Percentiles rank a stretch among this genome's conserved stretches.
Conservation (phyloP, 2,888 invertebrate genomes). For the Stramonita haemastoma region DNA sequence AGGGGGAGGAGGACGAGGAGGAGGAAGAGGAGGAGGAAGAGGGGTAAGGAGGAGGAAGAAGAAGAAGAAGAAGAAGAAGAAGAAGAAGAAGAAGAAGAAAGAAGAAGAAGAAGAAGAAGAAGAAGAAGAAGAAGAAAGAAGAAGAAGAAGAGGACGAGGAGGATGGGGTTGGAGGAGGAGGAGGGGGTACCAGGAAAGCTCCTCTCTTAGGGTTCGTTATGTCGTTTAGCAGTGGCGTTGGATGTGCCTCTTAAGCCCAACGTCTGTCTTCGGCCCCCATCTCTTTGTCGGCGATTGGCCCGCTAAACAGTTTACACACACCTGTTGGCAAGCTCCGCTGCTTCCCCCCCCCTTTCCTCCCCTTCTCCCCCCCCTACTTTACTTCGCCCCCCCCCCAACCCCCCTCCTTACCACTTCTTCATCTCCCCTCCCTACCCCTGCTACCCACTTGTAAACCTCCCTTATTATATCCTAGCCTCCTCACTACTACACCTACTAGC, state of each 20-base stretch:
- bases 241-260: not conserved
- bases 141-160: not conserved
- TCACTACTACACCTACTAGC: not conserved
- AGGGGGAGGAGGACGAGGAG: not conserved
- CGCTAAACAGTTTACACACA: conserved; percentile 24
- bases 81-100: too few relatives aligned
- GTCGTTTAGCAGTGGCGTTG: conserved; percentile 16
- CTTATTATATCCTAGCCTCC: not conserved
- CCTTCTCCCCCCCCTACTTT: not conserved
- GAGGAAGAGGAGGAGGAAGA: not conserved
- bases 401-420: too few relatives aligned
- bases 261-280: conserved; percentile 13
- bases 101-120: too few relatives aligned
- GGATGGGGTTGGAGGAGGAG: not conserved
- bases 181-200: not conserved
- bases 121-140: too few relatives aligned
- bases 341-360: not conserved
- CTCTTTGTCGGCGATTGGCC: conserved; percentile 9
- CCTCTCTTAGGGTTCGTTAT: not conserved
- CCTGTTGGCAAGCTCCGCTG: not conserved
- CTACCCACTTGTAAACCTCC: not conserved
- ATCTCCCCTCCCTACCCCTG: not conserved
- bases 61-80: too few relatives aligned
- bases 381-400: not conserved
- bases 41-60: not conserved